Evolutionary conservation across 2,888 invertebrate species (phyloP), one percentile per base, ranked within the genome.

Genomic region (Deroplatys truncata): DNA sequence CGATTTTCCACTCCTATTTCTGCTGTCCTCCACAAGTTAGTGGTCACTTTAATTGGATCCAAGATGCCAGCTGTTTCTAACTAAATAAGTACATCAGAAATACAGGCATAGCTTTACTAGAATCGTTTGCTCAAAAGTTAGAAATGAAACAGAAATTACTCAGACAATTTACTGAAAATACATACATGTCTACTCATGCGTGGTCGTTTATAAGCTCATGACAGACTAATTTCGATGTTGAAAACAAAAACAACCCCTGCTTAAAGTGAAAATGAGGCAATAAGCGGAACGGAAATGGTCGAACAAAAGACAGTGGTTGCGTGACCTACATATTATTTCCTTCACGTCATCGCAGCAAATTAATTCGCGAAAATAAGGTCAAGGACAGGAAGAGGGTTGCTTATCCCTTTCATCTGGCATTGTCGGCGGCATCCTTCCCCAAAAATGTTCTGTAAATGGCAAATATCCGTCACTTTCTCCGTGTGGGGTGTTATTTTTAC

Each of bases 401-500:
- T 25, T 72, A 72, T 16, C 56, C 56, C 56, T 72, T 72, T 72
- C 56, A 72, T 72, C 25, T 72, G 56, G 20, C 56, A 72, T 72
- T 72, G 56, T 72, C 9, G 56, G 56, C 56, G 56, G 56, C 25
- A 72, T 72, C 56, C 56, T 20, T 72, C 20, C 56, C 16, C 7
- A 4, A 20, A 72, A 72, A 83, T 20, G 29, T n/a, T n/a, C n/a
- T 31, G 20, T 31, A 43, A 83, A 82, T 83, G 25, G 83, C 87
- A 82, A 43, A 83, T 87, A 83, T 87, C 83, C 72, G 25, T 15
- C 87, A 83, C 87, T 87, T 87, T 87, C 87, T 87, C 56, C 82
- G 16, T 28, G 28, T 15, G n/a, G 49, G 85, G 85, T 85, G 31
- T n/a, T 56, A n/a, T 28, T 85, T 49, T 85, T 43, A 20, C 31